Percentiles rank a stretch among this genome's conserved stretches.
Conservation (phyloP, 2,888 invertebrate species). For the Latheticus oryzae region DNA sequence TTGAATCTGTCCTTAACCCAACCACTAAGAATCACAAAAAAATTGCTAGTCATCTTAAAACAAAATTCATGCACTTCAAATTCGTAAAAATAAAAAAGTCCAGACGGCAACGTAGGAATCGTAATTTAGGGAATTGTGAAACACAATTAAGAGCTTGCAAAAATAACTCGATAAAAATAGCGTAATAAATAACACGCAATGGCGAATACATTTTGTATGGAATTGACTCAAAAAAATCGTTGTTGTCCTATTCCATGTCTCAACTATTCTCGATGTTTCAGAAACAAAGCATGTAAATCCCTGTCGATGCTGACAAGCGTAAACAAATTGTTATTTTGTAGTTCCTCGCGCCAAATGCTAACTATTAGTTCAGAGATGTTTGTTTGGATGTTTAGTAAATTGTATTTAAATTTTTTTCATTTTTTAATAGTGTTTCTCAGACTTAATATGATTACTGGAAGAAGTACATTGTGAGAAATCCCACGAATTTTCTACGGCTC, state of each 20-base stretch:
- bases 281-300: constrained; percentile 47
- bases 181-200: constrained; percentile 8
- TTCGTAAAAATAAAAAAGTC: constrained; percentile 1
- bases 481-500: constrained; percentile 48
- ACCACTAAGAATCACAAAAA: constrained; percentile 1
- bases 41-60: background rate
- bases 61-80: background rate
- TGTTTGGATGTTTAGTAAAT: constrained; percentile 45
- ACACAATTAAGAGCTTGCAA: constrained; percentile 7
- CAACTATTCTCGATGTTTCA: constrained; percentile 22
- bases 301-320: constrained; percentile 48
- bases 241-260: constrained; percentile 10
- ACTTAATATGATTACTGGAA: constrained; percentile 41
- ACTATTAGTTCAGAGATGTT: constrained; percentile 43
- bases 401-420: constrained; percentile 45
- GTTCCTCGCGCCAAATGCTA: constrained; percentile 42
- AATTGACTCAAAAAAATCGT: constrained; percentile 5
- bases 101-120: constrained; percentile 2
- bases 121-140: constrained; percentile 12
- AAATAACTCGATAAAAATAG: constrained; percentile 12
- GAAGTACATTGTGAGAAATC: constrained; percentile 47
- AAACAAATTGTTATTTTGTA: constrained; percentile 51
- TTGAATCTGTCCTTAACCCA: constrained; percentile 1
- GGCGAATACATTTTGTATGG: background rate
- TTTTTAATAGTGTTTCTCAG: constrained; percentile 42